Evolutionary conservation across 2,113 vertebrate species (phyloP).

Genomic region (Puffinus mauretanicus): DNA sequence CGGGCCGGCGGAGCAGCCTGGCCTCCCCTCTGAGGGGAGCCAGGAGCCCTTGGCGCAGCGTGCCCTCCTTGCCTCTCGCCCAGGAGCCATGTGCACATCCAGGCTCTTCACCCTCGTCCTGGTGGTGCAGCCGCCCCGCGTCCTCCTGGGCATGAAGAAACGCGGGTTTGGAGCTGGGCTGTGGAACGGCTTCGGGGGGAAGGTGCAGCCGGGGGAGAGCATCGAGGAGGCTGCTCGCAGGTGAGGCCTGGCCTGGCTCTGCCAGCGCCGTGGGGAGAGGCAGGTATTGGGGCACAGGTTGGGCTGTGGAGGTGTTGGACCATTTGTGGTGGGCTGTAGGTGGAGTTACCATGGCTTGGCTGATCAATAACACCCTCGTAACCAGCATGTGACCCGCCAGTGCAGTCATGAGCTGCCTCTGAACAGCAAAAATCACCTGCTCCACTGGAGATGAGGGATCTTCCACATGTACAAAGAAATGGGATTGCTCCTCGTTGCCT

Average conservation of each 20-base stretch:
- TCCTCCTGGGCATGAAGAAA: constrained; percentile 96
- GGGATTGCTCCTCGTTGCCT: neutral
- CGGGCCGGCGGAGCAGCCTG: neutral
- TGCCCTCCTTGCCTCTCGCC: neutral
- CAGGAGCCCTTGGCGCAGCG: fast-evolving
- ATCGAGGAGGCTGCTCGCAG: constrained; percentile 88
- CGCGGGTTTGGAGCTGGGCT: constrained; percentile 89
- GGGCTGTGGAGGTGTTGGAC: fast-evolving
- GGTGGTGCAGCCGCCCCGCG: constrained; percentile 81
- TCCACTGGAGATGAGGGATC: neutral
- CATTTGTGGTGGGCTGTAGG: neutral
- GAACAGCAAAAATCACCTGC: neutral
- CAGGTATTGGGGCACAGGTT: fast-evolving
- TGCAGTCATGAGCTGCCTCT: fast-evolving
- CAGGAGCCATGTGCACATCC: constrained; percentile 73
- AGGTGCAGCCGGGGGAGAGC: constrained; percentile 87
- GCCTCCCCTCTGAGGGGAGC: too few relatives aligned
- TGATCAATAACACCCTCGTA: fast-evolving
- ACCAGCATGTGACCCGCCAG: fast-evolving
- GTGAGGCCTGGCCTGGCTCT: constrained; percentile 58
- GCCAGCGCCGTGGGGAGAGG: fast-evolving
- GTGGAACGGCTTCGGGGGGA: constrained; percentile 97
- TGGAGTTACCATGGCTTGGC: fast-evolving
- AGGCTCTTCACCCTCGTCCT: constrained; percentile 88
- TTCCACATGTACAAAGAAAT: fast-evolving